Evolutionary conservation across 2,113 vertebrate genomes (phyloP).

Genomic region (Rhabdomys dilectus): DNA sequence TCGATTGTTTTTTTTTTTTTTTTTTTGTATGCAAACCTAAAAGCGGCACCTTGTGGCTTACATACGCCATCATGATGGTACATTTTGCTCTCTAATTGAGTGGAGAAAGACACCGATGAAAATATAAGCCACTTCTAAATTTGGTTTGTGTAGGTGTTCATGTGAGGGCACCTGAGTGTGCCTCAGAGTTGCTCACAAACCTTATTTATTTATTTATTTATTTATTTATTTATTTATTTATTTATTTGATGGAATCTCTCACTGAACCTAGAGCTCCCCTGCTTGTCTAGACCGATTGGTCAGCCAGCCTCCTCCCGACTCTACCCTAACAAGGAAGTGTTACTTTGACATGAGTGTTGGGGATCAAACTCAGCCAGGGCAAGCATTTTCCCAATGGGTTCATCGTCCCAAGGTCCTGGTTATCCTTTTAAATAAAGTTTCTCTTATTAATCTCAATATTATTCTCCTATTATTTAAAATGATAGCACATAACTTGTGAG

Average conservation of each 20-base stretch:
- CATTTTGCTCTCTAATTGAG: slow-evolving; percentile 24
- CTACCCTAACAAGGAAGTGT: not conserved
- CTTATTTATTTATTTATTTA: not conserved
- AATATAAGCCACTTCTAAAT: not conserved
- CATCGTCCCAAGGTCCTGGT: not conserved
- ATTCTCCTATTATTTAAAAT: slow-evolving; percentile 42
- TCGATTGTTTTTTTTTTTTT: not conserved
- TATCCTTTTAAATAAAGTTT: slow-evolving; percentile 26
- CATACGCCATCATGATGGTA: not conserved
- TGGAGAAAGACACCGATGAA: not conserved
- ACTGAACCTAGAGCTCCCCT: no score
- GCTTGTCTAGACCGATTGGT: not conserved
- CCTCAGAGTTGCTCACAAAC: not conserved
- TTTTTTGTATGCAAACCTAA: not conserved
- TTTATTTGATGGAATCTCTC: not conserved
- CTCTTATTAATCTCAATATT: not conserved
- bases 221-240: not conserved
- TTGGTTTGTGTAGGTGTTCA: not conserved
- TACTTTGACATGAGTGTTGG: not conserved
- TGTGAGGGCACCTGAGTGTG: not conserved
- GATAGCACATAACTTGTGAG: not conserved
- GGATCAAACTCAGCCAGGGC: not conserved
- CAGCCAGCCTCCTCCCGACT: not conserved
- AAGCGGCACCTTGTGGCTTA: no score
- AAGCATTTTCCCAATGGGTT: not conserved